Evolutionary conservation across 2,797 vertebrate species (phyloP).

Genomic region (Chelidonichthys spinosus): DNA sequence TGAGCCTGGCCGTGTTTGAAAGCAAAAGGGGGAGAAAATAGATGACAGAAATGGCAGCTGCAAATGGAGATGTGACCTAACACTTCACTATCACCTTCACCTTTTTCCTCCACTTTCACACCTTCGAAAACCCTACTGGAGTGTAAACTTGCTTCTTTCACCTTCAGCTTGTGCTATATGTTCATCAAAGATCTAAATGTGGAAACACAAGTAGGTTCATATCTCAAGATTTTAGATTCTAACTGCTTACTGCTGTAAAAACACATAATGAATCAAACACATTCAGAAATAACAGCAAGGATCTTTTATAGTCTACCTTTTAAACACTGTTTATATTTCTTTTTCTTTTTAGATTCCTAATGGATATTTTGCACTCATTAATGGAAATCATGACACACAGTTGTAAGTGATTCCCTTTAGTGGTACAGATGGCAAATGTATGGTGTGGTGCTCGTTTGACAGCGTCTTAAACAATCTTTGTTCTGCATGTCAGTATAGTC

Average conservation of each 20-base stretch:
- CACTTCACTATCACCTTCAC: constrained; percentile 34
- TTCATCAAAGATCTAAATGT: constrained; percentile 51
- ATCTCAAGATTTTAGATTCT: background rate
- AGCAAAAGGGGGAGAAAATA: background rate
- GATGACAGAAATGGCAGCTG: constrained; percentile 9
- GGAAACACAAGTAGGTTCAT: constrained; percentile 9
- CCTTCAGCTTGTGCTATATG: constrained; percentile 17
- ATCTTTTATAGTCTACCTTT: background rate
- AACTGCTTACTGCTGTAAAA: background rate
- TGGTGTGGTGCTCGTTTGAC: constrained; percentile 15
- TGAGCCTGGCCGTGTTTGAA: constrained; percentile 2
- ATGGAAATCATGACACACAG: background rate
- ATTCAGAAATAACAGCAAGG: background rate
- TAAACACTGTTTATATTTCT: constrained; percentile 4
- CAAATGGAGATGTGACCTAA: constrained; percentile 40
- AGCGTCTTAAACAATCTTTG: constrained; percentile 6
- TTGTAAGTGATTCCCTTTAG: background rate
- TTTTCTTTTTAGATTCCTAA: constrained; percentile 4
- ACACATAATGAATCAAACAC: background rate
- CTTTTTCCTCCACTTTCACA: constrained; percentile 46
- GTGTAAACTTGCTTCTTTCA: constrained; percentile 51
- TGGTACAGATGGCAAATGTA: constrained; percentile 5
- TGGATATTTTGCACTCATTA: constrained; percentile 5
- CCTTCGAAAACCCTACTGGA: constrained; percentile 36
- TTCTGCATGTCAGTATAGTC: constrained; percentile 23